phyloP scores from a whole-genome alignment of 1,140 invertebrate species.

The Atta texana region DNA sequence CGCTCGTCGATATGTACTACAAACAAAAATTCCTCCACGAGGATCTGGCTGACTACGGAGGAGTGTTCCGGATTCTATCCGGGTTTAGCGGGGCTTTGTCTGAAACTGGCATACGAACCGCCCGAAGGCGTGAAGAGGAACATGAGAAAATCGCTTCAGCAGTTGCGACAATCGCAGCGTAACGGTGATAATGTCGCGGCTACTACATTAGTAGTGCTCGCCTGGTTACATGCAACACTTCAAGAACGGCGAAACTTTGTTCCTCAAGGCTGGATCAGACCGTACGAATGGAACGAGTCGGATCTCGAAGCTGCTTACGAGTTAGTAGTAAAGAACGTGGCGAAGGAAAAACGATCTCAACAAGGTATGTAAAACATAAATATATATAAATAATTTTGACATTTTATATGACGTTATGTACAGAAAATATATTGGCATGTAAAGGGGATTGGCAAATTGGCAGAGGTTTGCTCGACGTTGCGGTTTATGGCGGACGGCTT shows the following conservation, averaged over 20 bases:
- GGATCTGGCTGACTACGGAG: slow-evolving; percentile 92
- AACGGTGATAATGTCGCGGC: slow-evolving; percentile 81
- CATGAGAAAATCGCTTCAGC: slow-evolving; percentile 85
- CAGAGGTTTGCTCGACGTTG: slow-evolving; percentile 92
- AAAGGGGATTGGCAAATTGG: slow-evolving; percentile 91
- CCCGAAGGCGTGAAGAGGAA: slow-evolving; percentile 89
- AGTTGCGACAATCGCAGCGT: slow-evolving; percentile 78
- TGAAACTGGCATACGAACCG: slow-evolving; percentile 96
- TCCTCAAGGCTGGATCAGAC: slow-evolving; percentile 85
- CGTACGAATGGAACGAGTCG: slow-evolving; percentile 95
- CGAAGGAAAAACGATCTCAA: slow-evolving; percentile 70
- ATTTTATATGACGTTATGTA: neutral
- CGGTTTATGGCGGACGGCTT: slow-evolving; percentile 95
- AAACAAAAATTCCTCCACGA: slow-evolving; percentile 87
- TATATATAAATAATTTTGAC: neutral
- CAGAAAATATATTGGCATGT: neutral
- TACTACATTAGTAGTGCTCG: slow-evolving; percentile 90
- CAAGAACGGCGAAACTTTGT: slow-evolving; percentile 92
- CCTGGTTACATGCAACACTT: slow-evolving; percentile 94
- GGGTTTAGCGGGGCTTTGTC: slow-evolving; percentile 89
- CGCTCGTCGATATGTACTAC: slow-evolving; percentile 88
- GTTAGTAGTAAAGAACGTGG: slow-evolving; percentile 89
- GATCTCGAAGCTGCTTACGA: slow-evolving; percentile 93
- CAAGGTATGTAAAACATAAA: slow-evolving; percentile 37
- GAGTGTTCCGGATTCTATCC: slow-evolving; percentile 90